Base-by-base conservation (phyloP, 2,888 invertebrate species). In the Erebia aethiops region DNA sequence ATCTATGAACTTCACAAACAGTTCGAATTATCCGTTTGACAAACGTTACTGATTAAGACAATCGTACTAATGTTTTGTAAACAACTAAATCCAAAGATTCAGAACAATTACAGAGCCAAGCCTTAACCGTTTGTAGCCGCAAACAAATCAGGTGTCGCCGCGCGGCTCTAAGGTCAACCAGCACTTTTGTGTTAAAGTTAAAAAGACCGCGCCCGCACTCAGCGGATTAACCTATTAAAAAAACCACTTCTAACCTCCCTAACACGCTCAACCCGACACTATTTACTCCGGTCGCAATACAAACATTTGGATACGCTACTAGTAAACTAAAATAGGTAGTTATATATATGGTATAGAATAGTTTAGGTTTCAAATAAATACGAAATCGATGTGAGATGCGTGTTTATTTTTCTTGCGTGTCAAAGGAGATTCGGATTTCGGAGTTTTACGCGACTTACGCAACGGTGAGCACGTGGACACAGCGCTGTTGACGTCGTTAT, bases 361-460 rank as follows among this genome's bases (percentile, higher is more conserved):
- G 35, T 7, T 35, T 35, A 79, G 79, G 80, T 82, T 57, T 26
- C 13, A 14, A 62, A 49, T 87, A 90, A 89, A 89, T 89, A 89
- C 82, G 76, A 87, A 84, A 89, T 89, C 90, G 87, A 90, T 90
- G 88, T 82, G 76, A 11, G 76, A 79, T 82, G 81, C 83, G 80
- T 81, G 83, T 74, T 72, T 74, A 88, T 87, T 90, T 88, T 87
- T 88, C 83, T 87, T 80, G 85, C 84, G 82, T 87, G 87, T 87
- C 89, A 88, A 88, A 90, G 87, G 88, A 91, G 91, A 89, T 81
- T 80, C 82, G 86, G 87, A 85, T 82, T 77, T 80, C 75, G 77
- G 77, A 82, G 81, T 82, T 83, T 26, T 77, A 81, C 81, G 82
- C 84, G 85, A 88, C 91, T 91, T 91, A 92, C 91, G 91, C 90